Evolutionary conservation across 2,888 invertebrate genomes (phyloP).

Genomic region (Alloscopus bannaensis): DNA sequence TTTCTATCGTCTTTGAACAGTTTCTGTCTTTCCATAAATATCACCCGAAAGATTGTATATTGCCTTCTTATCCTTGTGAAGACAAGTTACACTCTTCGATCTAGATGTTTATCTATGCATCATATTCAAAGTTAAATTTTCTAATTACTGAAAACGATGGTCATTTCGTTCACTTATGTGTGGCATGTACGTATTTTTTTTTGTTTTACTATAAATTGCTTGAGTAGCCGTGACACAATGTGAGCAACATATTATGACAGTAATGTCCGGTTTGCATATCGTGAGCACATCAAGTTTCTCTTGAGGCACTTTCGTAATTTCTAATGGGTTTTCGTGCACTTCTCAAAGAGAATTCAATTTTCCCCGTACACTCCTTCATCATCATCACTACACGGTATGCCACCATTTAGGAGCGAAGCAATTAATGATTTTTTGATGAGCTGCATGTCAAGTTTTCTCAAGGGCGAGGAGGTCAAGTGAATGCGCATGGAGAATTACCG

Average conservation of each 20-base stretch:
- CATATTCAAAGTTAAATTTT: background rate
- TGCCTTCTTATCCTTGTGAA: slow-evolving; percentile 18
- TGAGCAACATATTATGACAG: no score
- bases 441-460: no score
- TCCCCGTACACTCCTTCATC: background rate
- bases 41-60: background rate
- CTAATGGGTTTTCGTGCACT: slow-evolving; percentile 36
- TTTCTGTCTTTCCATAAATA: slow-evolving; percentile 10
- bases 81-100: no score
- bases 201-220: slow-evolving; percentile 1
- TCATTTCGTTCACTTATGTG: background rate
- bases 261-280: no score
- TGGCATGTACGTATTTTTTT: no score
- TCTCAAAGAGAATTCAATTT: slow-evolving; percentile 4
- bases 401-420: background rate
- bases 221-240: slow-evolving; percentile 15
- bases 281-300: no score
- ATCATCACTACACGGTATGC: background rate
- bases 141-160: background rate
- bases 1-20: slow-evolving; percentile 12
- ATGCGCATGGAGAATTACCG: slow-evolving; percentile 4
- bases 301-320: no score
- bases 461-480: slow-evolving; percentile 37
- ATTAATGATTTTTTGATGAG: no score
- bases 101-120: no score